A percentile compares a stretch with the other conserved stretches of the same genome.
These are phyloP conservation scores for Bembecia ichneumoniformis DNA, from an alignment of 2,888 invertebrate species.

Conservation along the genomic window DNA sequence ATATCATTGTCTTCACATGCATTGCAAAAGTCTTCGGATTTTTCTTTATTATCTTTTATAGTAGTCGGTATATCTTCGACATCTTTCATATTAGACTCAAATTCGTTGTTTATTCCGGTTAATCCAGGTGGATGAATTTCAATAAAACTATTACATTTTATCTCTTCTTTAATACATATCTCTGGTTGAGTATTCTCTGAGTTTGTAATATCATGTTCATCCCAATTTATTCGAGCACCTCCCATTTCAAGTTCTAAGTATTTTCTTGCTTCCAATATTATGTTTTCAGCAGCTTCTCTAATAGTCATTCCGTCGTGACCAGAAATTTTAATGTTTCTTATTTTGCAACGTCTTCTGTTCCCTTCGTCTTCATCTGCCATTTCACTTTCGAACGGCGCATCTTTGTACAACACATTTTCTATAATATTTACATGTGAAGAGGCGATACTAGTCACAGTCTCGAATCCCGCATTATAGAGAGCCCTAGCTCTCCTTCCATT, in stretches of 20 bases:
- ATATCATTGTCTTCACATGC: not conserved
- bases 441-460: slow-evolving; percentile 84
- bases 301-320: slow-evolving; percentile 86
- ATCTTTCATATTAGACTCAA: not conserved
- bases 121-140: not conserved
- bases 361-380: slow-evolving; percentile 83
- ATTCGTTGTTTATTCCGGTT: not conserved
- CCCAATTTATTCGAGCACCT: slow-evolving; percentile 79
- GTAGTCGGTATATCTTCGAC: not conserved
- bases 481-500: slow-evolving; percentile 89
- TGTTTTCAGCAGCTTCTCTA: slow-evolving; percentile 82
- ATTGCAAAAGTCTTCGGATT: not conserved
- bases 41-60: not conserved
- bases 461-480: slow-evolving; percentile 85
- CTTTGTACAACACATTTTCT: slow-evolving; percentile 82
- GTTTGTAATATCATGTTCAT: slow-evolving; percentile 16
- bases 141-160: too few species aligned
- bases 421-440: slow-evolving; percentile 77
- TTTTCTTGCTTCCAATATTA: slow-evolving; percentile 84
- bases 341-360: slow-evolving; percentile 76
- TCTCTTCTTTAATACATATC: slow-evolving; percentile 4
- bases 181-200: not conserved
- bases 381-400: slow-evolving; percentile 88
- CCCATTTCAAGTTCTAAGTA: slow-evolving; percentile 82
- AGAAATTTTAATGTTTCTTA: slow-evolving; percentile 82